Base-by-base conservation (phyloP, 2,888 invertebrate genomes). In the Aspidiotus rigidus region DNA sequence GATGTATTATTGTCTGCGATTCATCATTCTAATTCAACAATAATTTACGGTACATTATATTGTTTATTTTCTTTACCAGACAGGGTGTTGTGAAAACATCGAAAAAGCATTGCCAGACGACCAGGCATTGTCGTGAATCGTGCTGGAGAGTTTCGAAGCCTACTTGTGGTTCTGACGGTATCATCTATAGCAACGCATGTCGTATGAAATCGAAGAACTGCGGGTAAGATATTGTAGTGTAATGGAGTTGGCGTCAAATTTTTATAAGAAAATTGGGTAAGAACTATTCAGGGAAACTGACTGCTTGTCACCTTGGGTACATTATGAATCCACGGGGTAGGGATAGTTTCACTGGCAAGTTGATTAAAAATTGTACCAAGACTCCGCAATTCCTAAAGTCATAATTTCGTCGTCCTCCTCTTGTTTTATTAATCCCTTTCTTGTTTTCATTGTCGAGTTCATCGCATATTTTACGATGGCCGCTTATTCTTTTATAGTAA, bases 201-300 rank as follows among this genome's bases (percentile, higher is more conserved):
- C 85, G 90, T 76, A 93, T 93, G 93, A 90, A 90, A 77, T 86
- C 90, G 53, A 90, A 92, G 75, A 93, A 93, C 78, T 93, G 93
- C 80, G 93, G 93, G 89, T 89, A 78, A 79, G 49, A 49, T 49
- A 11, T 6, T n/a, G n/a, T n/a, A n/a, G n/a, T n/a, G n/a, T n/a
- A n/a, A n/a, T n/a, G n/a, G n/a, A 49, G 49, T 13, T 49, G 1
- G 2, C 49, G n/a, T 49, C 6, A n/a, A 49, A 2, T 49, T n/a
- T 49, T 49, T n/a, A 3, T 2, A 3, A 49, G n/a, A 49, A 49
- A 49, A 49, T 3, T 28, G 1, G 2, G 5, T 28, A 28, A 28
- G 28, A 28, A 28, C 28, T 28, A 28, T 28, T 28, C 2, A 28
- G 28, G 28, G 28, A 49, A 49, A 44, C 49, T 44, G 49, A 11